Evolutionary conservation across 2,888 invertebrate species (phyloP), one percentile per base, ranked within the genome.

Genomic region (Drosophila borealis): DNA sequence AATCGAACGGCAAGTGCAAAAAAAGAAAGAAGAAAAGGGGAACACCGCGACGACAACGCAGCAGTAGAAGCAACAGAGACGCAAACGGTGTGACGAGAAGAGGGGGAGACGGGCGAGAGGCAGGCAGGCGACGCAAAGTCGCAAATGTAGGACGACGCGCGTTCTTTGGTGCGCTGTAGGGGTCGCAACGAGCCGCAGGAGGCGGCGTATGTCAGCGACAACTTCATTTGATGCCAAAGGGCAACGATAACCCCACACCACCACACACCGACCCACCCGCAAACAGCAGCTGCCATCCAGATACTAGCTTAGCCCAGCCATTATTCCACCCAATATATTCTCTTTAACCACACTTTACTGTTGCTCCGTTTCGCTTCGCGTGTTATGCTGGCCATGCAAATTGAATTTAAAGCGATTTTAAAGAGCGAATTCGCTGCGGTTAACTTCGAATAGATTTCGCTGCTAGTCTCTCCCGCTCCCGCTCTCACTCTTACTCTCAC

Each of bases 1-100:
- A 78, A 78, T 78, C 63, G 60, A 83, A 80, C 82, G 71, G 67
- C 81, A 84, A 87, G 84, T 83, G 80, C 84, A 77, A 68, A 65
- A 54, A 57, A 59, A 44, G 45, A 19, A 44, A 14, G 9, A 8
- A 41, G 13, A 10, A 37, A 37, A 33, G 53, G 34, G 45, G 34
- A 41, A 34, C 36, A 21, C 13, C 11, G 19, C 63, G 41, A 25
- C 55, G 39, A 39, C 50, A 53, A 49, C 41, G 45, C 46, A 39
- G 13, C 8, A 34, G 60, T 17, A 34, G 53, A 9, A 48, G 21
- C 29, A 25, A 50, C 36, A 61, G 36, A 14, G 41, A 11, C 34
- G 41, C 41, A 53, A 53, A 36, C n/a, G 53, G 14, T 54, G 54
- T 51, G 36, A 37, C 29, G 10, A 11, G 19, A 25, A 29, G 25